A percentile compares a stretch with the other conserved stretches of the same genome.
Conservation (phyloP, 2,113 vertebrate species). For the Elanus axillaris region DNA sequence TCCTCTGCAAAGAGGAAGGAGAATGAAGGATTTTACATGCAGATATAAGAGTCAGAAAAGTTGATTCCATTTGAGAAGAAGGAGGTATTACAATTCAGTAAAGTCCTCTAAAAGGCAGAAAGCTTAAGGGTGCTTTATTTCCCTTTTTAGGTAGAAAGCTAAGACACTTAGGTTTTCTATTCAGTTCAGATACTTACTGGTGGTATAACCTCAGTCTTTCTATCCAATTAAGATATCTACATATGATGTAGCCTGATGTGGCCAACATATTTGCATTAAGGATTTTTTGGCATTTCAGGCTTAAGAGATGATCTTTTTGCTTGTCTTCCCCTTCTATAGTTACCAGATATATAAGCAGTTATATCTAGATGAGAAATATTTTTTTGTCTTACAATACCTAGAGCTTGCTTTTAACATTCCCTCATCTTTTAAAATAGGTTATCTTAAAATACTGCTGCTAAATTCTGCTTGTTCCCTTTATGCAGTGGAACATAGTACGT, state of each 20-base stretch:
- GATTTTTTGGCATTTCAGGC: not conserved
- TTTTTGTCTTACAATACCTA: not conserved
- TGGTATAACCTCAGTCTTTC: not conserved
- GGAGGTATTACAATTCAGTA: not conserved
- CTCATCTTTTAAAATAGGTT: slow-evolving; percentile 28
- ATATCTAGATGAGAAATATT: not conserved
- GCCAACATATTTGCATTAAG: not conserved
- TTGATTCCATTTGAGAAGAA: not conserved
- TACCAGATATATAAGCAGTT: not conserved
- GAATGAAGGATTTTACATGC: not conserved
- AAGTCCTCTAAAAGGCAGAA: not conserved
- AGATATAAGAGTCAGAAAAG: not conserved
- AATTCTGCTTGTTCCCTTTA: not conserved
- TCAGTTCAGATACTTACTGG: not conserved
- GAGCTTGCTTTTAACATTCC: not conserved
- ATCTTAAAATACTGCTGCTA: slow-evolving; percentile 18
- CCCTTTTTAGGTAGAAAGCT: not conserved
- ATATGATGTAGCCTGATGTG: not conserved
- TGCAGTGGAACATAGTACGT: not conserved
- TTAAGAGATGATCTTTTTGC: not conserved
- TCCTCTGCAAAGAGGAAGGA: not conserved
- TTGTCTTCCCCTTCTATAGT: not conserved
- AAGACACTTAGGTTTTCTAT: not conserved
- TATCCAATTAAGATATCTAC: not conserved
- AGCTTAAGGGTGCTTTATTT: not conserved